Evolutionary conservation across 1,140 invertebrate species (phyloP), one percentile per base, ranked within the genome.

Genomic region (Solenopsis invicta): DNA sequence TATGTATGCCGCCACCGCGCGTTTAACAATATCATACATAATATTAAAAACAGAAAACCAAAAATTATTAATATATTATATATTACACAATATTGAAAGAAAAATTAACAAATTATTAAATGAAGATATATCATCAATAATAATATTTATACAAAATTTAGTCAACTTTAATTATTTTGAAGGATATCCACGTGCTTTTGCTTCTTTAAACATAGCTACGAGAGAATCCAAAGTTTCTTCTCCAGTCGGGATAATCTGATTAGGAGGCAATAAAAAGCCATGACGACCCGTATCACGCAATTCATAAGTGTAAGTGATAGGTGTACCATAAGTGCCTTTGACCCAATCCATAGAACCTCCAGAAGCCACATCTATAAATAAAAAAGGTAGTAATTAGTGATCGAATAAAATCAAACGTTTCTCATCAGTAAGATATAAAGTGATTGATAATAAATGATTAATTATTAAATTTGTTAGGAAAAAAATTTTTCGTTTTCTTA

Each of bases 241-340:
- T 67, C 64, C 64, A 67, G 64, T 67, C 4, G 64, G 64, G 37
- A 67, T 45, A 21, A 67, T 67, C 21, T 67, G n/a, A 12, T 21
- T 3, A 45, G 64, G 10, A 9, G 64, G 64, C 64, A 66, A 66
- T 4, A 66, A 0, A 41, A 66, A 66, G 18, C 64, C 64, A 6
- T 66, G n/a, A 12, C 9, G 3, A 21, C 64, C 64, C 12, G 9
- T 8, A 66, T 66, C 34, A 21, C 64, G 34, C 18, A 66, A 66
- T 66, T 66, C 64, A 66, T 41, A 66, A 41, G 34, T 41, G 18
- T 41, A 66, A 9, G 37, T 10, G 10, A 66, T 12, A 41, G 34
- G 9, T 66, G 9, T 66, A 41, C 34, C 34, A 12, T 10, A 34
- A 21, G 64, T 10, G 16, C 34, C 34, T 41, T 41, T 66, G n/a